Evolutionary conservation across 2,113 vertebrate genomes (phyloP), one percentile per base, ranked within the genome.

Genomic region (Stomatorhinus ivindoensis): DNA sequence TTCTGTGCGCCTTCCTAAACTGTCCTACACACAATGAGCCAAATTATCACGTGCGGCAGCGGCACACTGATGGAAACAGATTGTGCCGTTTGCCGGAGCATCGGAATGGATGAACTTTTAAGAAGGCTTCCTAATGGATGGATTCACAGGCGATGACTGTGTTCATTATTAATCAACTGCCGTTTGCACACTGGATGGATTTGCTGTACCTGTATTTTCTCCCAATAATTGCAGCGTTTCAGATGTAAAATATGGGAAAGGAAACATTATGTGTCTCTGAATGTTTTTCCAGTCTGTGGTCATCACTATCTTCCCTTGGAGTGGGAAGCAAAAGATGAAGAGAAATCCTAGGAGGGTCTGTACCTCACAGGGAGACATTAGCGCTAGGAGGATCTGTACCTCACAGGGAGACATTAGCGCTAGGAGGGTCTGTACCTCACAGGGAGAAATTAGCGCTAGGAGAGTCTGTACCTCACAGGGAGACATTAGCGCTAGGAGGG

Each of bases 251-350:
- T 51, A 7, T n/a, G 42, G 88, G 35, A 42, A 80, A 85, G 39
- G 55, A 15, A 53, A 39, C 35, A 85, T 84, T 83, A 39, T 24
- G 7, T 15, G 42, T 51, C 73, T 82, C 47, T 51, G 84, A 86
- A n/a, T 51, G 27, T 55, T 87, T 39, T 80, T 39, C 27, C 1
- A 3, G 87, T 80, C 48, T 83, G 31, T 21, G 48, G 69, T 83
- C 69, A 89, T 35, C 47, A 13, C 73, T 53, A 31, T 58, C 31
- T 80, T 31, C 69, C 39, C 44, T 9, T 17, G 27, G 88, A 65
- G 87, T 27, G 65, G 83, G 44, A 46, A 89, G 84, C 55, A 87
- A 55, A 90, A 89, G 90, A 89, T 90, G 87, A 92, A 53, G 87
- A 21, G 73, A n/a, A 35, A 39, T 89, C 61, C 55, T 46, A 69